Base-by-base conservation (phyloP, 1,140 invertebrate genomes). In the Lepidurus apus region DNA sequence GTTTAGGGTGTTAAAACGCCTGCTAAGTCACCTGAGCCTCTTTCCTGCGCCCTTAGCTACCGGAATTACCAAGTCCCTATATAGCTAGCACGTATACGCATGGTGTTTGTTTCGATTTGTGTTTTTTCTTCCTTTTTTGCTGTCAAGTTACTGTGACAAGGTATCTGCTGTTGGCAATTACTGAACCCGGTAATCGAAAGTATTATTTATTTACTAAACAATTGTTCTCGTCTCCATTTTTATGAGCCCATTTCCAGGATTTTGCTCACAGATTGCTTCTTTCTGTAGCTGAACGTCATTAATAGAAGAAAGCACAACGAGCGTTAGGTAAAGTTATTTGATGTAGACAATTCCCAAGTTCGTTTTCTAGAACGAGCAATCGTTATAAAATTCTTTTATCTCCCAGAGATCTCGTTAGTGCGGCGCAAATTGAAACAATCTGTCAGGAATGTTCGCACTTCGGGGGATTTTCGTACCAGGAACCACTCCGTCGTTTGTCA, bases 1-100 rank as follows among this genome's bases (percentile, higher is more conserved):
- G 53, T 65, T 65, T 65, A n/a, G 53, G 53, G 53, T 65, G 53
- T 65, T 65, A 65, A 65, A 65, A 21, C 53, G 53, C 53, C 21
- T 65, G 8, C 53, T 65, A 21, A 65, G 53, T 65, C 53, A 65
- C 53, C 53, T 65, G 53, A 65, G 53, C 53, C 21, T 65, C 53
- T 65, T 65, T 13, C 53, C 53, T 65, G 13, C 9, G 53, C 53
- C 53, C 53, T 21, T 65, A 65, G 53, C 53, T 47, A 34, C 53
- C 8, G 53, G 13, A 65, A 65, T 65, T 65, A 17, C 53, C 21
- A 65, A 65, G 21, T 65, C 53, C 13, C 13, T 7, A n/a, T 65
- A 21, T 21, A 13, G 53, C 17, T 65, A 65, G n/a, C 34, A 34
- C 34, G 34, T 34, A 34, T 34, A 4, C 34, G 34, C 34, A 34